Evolutionary conservation across 2,797 vertebrate species (phyloP), one percentile per base, ranked within the genome.

Genomic region (Dermochelys coriacea): DNA sequence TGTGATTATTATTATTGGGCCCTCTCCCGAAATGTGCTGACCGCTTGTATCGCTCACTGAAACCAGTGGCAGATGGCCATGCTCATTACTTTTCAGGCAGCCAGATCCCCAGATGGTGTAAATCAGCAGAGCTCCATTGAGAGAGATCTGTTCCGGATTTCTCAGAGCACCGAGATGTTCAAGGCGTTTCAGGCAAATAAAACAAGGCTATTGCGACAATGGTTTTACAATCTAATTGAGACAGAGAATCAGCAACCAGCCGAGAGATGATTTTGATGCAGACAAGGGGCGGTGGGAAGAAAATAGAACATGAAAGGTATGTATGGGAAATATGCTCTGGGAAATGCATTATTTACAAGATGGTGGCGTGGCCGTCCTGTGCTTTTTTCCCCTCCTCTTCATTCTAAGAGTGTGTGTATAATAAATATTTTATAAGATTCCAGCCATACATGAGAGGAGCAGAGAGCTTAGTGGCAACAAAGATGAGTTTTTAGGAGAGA

Each of bases 111-210:
- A 45, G 54, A 25, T 29, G 21, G 0, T 16, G 51, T 59, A 11
- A 87, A 16, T 1, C 25, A 80, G 74, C 71, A 6, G 25, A 11
- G 25, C 51, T 45, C 77, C 37, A 61, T 16, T 84, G 57, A 68
- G 34, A 82, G 51, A 0, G 1, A 0, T 45, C 45, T 45, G 41
- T 25, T 37, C 80, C 45, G 19, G 0, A 0, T 9, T 47, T 54
- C 41, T 5, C 45, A 15, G 1, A 14, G 2, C 6, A 5, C 21
- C 3, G 7, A 45, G 16, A 0, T 2, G 34, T 19, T 6, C 54
- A 11, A 47, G 80, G 37, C 5, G n/a, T 18, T 80, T 34, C 79
- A 47, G 29, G 8, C 12, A 0, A 3, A 25, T 5, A 75, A 16
- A 41, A 47, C 34, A 6, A 75, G 78, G 31, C 10, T 27, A 21